These are phyloP conservation scores for Yponomeuta malinellus DNA, from an alignment of 2,888 invertebrate species.

Conservation along the genomic window DNA sequence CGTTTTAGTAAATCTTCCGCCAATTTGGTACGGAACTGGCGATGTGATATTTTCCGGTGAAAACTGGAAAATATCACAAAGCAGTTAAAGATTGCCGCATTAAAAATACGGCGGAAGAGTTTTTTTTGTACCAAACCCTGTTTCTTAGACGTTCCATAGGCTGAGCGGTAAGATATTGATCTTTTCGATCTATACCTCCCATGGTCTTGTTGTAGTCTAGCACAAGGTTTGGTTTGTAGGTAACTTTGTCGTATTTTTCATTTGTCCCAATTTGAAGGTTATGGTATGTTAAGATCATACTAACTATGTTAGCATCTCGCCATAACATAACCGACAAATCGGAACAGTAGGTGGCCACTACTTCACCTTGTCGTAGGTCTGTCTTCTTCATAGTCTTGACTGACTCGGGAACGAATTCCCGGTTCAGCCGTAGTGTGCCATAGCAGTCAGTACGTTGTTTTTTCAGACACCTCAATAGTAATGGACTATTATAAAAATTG, in stretches of 20 bases:
- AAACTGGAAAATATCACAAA: slow-evolving; percentile 10
- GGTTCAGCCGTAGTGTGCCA: slow-evolving; percentile 25
- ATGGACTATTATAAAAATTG: slow-evolving; percentile 31
- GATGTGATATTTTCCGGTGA: neutral
- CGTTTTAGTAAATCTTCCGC: slow-evolving; percentile 12
- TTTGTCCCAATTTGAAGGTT: slow-evolving; percentile 15
- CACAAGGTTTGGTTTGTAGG: slow-evolving; percentile 21
- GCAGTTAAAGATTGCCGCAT: slow-evolving; percentile 9
- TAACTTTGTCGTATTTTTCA: slow-evolving; percentile 7
- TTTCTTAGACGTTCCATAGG: slow-evolving; percentile 24
- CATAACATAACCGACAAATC: slow-evolving; percentile 45
- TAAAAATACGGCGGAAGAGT: slow-evolving; percentile 20
- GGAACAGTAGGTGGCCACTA: slow-evolving; percentile 23
- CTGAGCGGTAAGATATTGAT: slow-evolving; percentile 28
- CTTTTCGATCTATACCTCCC: slow-evolving; percentile 31
- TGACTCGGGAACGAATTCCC: slow-evolving; percentile 27
- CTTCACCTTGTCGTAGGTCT: slow-evolving; percentile 25
- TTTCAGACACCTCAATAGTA: slow-evolving; percentile 27
- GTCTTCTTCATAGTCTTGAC: slow-evolving; percentile 23
- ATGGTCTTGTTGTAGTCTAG: slow-evolving; percentile 28
- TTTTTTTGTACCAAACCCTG: slow-evolving; percentile 27
- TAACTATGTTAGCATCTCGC: slow-evolving; percentile 27
- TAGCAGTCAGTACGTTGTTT: slow-evolving; percentile 22
- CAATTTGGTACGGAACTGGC: slow-evolving; percentile 9
- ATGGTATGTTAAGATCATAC: slow-evolving; percentile 19